Evolutionary conservation across 2,888 invertebrate species (phyloP).

Genomic region (Furcula furcula): DNA sequence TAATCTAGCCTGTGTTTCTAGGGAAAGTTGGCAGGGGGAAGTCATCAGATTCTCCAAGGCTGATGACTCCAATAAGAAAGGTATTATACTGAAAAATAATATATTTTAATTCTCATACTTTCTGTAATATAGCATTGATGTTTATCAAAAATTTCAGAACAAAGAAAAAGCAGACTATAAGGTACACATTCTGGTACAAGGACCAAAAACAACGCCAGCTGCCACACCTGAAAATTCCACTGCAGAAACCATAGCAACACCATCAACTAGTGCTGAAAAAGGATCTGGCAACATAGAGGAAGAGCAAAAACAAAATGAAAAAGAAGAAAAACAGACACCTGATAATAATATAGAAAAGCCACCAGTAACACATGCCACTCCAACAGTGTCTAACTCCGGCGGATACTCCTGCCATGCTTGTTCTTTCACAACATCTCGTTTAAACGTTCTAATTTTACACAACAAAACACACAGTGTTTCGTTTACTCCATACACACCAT

Average conservation of each 20-base stretch:
- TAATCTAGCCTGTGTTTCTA: no score
- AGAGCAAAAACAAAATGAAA: conserved; percentile 3
- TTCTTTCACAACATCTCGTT: conserved; percentile 84
- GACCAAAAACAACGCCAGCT: conserved; percentile 54
- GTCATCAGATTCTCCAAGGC: conserved; percentile 29
- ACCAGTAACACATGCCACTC: conserved; percentile 22
- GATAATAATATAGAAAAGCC: conserved; percentile 26
- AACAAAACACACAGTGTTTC: conserved; percentile 85
- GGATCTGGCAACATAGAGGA: conserved; percentile 12
- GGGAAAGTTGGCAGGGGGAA: conserved; percentile 42
- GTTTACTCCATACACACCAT: conserved; percentile 68
- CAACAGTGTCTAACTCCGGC: conserved; percentile 52
- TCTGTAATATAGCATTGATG: not conserved
- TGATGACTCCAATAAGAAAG: conserved; percentile 50
- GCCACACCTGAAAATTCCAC: conserved; percentile 14
- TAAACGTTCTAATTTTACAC: conserved; percentile 88
- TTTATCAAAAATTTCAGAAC: not conserved
- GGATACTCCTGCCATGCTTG: conserved; percentile 84
- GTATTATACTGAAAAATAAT: conserved; percentile 29
- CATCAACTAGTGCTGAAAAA: conserved; percentile 28
- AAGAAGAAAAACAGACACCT: conserved; percentile 17
- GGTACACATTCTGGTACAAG: conserved; percentile 84
- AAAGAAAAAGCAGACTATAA: conserved; percentile 80
- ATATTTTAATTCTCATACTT: not conserved
- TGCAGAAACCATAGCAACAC: conserved; percentile 19